Percentiles rank a stretch among this genome's conserved stretches.
Conservation (phyloP, 2,113 vertebrate genomes). For the Petrocephalus microphthalmus region DNA sequence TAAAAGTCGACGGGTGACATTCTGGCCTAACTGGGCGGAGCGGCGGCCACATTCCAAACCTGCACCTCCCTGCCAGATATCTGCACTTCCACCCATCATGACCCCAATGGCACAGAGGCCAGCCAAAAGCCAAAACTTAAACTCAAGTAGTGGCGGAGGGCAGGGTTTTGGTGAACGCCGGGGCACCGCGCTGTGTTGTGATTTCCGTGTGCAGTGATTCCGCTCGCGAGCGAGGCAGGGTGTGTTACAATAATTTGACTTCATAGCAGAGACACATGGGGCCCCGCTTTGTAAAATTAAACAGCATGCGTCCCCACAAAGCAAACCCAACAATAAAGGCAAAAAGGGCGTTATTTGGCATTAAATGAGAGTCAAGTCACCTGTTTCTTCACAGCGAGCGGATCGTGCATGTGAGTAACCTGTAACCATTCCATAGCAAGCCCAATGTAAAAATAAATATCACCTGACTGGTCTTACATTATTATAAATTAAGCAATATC, state of each 20-base stretch:
- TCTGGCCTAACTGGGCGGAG: slow-evolving; percentile 20
- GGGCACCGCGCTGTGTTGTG: not conserved
- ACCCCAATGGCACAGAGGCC: not conserved
- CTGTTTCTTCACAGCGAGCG: slow-evolving; percentile 25
- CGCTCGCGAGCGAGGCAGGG: not conserved
- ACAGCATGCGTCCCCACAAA: not conserved
- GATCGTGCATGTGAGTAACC: slow-evolving; percentile 36
- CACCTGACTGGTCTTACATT: not conserved
- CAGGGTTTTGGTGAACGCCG: not conserved
- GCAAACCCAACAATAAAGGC: not conserved
- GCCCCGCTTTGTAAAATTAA: not conserved
- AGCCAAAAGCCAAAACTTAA: not conserved
- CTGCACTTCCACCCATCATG: not conserved
- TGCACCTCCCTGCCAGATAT: not conserved
- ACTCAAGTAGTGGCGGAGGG: not conserved
- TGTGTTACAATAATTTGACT: not conserved
- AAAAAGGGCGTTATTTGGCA: slow-evolving; percentile 3
- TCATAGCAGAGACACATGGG: not conserved
- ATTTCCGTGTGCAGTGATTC: not conserved
- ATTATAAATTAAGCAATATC: not conserved
- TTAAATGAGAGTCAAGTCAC: slow-evolving; percentile 21
- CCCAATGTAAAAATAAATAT: not conserved
- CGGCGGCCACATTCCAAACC: slow-evolving; percentile 42
- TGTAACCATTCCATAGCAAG: not conserved
- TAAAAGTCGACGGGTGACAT: not conserved